Base-by-base conservation (phyloP, 2,113 vertebrate species). In the Herpailurus yagouaroundi region DNA sequence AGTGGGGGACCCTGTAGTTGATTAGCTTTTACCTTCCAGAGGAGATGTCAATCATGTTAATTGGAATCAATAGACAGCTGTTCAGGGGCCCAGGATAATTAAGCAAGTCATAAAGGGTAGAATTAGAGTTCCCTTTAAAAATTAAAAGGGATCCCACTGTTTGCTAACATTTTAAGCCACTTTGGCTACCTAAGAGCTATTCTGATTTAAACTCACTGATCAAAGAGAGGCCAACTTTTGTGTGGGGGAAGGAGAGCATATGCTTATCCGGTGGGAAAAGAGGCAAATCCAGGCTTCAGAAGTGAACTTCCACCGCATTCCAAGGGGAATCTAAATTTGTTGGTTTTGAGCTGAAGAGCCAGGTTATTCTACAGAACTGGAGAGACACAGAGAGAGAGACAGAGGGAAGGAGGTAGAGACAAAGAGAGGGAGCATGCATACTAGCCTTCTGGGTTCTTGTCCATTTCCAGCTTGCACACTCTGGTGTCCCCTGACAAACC, bases 11-110 rank as follows among this genome's bases (percentile, higher is more conserved):
- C 97, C 98, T 97, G 97, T 41, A 90, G 77, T 33, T 99, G 98
- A 99, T 99, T 99, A 99, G 98, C 97, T 98, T 97, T 97, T 97
- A 87, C 98, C 98, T 98, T 98, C 97, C 95, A 98, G 60, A 96
- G 87, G 97, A 98, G 97, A 98, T 98, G 98, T 98, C 98, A 98
- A 96, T 99, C 98, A 98, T 19, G 93, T 98, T 99, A 98, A 99
- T 98, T 98, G 97, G 98, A 99, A 98, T 98, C 98, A 98, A 98
- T 97, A 98, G 97, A 97, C 97, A 98, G 97, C 98, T 98, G 98
- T 97, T 98, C 96, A 96, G 92, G 97, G 97, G 96, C 97, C 96
- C 91, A 84, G 97, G 97, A 98, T 98, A 98, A 98, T 98, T 98
- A 98, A 89, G 97, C 91, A 95, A 98, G 98, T 98, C 98, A 98